These are phyloP conservation scores for Emydoidea blandingii DNA, from an alignment of 2,797 vertebrate species.

Conservation along the genomic window DNA sequence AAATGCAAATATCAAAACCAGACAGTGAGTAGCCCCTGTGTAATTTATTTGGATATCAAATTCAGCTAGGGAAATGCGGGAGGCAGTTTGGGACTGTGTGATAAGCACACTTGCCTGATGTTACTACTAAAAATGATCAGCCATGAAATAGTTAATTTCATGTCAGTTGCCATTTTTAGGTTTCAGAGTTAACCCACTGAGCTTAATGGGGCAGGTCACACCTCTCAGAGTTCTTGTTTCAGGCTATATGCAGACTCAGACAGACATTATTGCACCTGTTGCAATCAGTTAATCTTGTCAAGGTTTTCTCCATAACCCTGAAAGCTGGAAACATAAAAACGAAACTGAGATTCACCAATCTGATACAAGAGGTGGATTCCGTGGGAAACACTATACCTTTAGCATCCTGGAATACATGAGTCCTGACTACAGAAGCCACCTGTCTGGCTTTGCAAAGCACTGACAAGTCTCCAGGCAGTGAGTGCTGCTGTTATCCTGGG, in stretches of 20 bases:
- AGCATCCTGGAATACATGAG: background rate
- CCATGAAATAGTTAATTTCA: background rate
- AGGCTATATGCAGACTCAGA: background rate
- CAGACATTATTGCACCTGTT: background rate
- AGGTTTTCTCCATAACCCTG: background rate
- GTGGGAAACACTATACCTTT: background rate
- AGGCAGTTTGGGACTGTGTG: background rate
- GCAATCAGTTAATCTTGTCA: background rate
- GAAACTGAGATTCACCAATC: background rate
- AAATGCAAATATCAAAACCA: conserved; percentile 6
- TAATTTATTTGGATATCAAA: background rate
- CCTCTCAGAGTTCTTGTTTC: background rate
- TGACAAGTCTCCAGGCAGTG: accelerated
- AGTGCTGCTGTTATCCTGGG: background rate
- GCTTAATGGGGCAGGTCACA: accelerated
- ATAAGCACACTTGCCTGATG: background rate
- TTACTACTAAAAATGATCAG: background rate
- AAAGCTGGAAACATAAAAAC: background rate
- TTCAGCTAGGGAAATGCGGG: background rate
- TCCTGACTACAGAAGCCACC: background rate
- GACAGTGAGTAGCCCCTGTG: accelerated
- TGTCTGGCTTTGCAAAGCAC: accelerated
- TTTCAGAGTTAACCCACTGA: background rate
- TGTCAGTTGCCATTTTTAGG: background rate
- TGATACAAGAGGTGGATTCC: background rate